Conservation (phyloP, 2,797 vertebrate species). For the Knipowitschia caucasica region DNA sequence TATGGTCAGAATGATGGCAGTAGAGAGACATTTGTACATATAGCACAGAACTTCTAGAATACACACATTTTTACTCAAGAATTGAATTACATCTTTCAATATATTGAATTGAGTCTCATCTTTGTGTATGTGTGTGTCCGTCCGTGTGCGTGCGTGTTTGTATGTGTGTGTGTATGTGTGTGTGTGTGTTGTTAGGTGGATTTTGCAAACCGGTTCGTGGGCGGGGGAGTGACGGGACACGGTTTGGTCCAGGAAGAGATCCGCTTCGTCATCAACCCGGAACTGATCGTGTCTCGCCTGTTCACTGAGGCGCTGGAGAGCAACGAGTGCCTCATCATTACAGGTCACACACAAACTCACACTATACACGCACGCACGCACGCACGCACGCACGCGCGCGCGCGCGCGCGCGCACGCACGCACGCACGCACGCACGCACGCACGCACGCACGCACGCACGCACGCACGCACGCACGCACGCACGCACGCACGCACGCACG, state of each 20-base stretch:
- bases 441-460: too few species aligned
- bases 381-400: too few species aligned
- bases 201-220: conserved; percentile 95
- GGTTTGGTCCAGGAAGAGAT: conserved; percentile 98
- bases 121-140: background rate
- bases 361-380: background rate
- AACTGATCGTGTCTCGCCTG: conserved; percentile 93
- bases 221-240: conserved; percentile 90
- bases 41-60: too few species aligned
- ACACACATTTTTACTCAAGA: too few species aligned
- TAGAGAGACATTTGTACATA: conserved; percentile 42
- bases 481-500: too few species aligned
- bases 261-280: conserved; percentile 94
- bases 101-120: background rate
- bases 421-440: too few species aligned
- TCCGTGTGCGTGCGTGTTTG: background rate
- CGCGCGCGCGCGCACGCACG: too few species aligned
- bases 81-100: too few species aligned
- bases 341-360: conserved; percentile 73
- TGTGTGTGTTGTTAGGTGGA: conserved; percentile 82
- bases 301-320: conserved; percentile 92
- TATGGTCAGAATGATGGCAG: conserved; percentile 27
- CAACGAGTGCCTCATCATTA: conserved; percentile 96
- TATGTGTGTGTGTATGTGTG: conserved; percentile 76
- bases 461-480: too few species aligned